A percentile compares a stretch with the other conserved stretches of the same genome.
Conservation (phyloP, 2,113 vertebrate genomes). For the Atherinomorus stipes region DNA sequence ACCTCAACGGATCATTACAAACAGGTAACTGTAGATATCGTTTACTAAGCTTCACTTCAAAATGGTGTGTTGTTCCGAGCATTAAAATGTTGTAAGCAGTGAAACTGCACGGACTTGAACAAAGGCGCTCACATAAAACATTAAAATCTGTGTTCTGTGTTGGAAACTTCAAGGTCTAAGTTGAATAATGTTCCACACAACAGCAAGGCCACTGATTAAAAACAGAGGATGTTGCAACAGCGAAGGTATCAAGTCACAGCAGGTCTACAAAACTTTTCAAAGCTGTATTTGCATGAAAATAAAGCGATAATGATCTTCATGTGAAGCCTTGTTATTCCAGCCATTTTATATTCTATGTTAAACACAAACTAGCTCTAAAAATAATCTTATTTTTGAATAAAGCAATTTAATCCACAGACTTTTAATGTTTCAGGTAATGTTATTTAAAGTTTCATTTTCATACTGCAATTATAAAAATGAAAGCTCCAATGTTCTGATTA, state of each 20-base stretch:
- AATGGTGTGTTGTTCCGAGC: no score
- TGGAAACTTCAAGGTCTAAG: not conserved
- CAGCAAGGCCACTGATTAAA: not conserved
- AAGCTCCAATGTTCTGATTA: slow-evolving; percentile 2
- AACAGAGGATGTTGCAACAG: not conserved
- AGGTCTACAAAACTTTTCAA: not conserved
- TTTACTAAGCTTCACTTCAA: no score
- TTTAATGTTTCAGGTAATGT: no score
- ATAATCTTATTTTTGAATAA: not conserved
- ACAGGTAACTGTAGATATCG: not conserved
- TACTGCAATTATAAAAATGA: not conserved
- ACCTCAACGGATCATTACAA: not conserved
- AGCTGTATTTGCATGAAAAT: not conserved
- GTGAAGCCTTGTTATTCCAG: not conserved
- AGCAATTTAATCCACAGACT: no score
- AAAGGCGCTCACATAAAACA: not conserved
- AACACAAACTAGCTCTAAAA: not conserved
- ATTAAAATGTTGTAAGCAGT: not conserved
- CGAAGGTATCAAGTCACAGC: not conserved
- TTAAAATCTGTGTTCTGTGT: not conserved
- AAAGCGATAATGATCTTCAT: not conserved
- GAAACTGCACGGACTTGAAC: not conserved
- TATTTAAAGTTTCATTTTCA: no score
- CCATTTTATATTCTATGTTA: not conserved
- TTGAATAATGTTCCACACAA: not conserved